Evolutionary conservation across 2,113 vertebrate genomes (phyloP), one percentile per base, ranked within the genome.

Genomic region (Talpa occidentalis): DNA sequence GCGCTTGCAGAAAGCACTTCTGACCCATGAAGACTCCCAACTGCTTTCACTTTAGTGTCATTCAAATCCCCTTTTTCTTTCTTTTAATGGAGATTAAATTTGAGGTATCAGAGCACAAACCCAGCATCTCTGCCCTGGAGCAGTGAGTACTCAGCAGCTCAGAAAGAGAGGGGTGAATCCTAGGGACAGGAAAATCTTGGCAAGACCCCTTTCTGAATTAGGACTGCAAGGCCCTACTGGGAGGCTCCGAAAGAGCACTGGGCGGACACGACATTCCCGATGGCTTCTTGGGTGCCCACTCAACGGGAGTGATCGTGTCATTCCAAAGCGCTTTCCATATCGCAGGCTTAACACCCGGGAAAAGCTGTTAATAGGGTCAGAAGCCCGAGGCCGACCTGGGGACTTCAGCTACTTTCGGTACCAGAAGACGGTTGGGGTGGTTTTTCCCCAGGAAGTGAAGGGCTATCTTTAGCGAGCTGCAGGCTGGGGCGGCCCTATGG

Each of bases 231-330:
- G 76, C 70, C 59, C 77, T 95, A n/a, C 26, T 54, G 42, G 49
- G 80, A 93, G 97, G 92, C 1, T 30, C 95, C 0, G 98, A 99
- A 98, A 98, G 98, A 97, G 98, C 98, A 99, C 99, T 98, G 99
- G 99, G 98, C 98, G 99, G 99, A 99, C 99, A 99, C 99, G 99
- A 99, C 98, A 99, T 99, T 99, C 99, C 99, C 99, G 99, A 99
- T 99, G 99, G 99, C 98, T 94, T 97, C 98, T 92, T 89, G 88
- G 90, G 97, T 97, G 96, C 95, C 98, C 37, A 99, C 99, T 99
- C 99, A 99, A 99, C 99, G 99, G 99, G 99, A 99, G 99, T 99
- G 99, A 99, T 99, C 99, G 99, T 99, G 99, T 99, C 99, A 99
- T 99, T 99, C 98, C 99, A 98, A 99, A 99, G 99, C 98, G 88